A percentile compares a stretch with the other conserved stretches of the same genome.
Evolutionary conservation across 2,797 vertebrate genomes (phyloP).

Genomic region (Poeciliopsis infans): DNA sequence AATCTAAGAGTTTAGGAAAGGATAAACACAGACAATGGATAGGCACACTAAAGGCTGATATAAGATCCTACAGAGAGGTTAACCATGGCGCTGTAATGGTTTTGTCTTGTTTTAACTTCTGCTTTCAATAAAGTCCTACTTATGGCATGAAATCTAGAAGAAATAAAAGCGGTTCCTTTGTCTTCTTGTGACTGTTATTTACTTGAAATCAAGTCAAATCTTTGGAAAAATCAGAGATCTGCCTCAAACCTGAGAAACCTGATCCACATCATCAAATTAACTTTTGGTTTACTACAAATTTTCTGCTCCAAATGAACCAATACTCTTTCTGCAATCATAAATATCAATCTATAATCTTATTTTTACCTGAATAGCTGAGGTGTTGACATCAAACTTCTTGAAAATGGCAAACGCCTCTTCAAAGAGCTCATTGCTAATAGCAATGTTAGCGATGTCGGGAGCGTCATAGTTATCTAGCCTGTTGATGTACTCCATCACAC

Average conservation of each 20-base stretch:
- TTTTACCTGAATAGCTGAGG: slow-evolving; percentile 94
- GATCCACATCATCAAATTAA: background rate
- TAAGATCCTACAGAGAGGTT: background rate
- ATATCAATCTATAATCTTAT: background rate
- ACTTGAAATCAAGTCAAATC: background rate
- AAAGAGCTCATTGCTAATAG: slow-evolving; percentile 97
- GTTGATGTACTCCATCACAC: slow-evolving; percentile 99
- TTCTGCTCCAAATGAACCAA: background rate
- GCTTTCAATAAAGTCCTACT: background rate
- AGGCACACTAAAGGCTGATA: background rate
- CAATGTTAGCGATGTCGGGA: slow-evolving; percentile 98
- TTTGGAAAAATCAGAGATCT: background rate
- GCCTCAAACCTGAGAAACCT: background rate
- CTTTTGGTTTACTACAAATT: background rate
- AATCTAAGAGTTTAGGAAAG: background rate
- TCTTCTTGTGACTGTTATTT: background rate
- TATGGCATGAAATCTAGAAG: background rate
- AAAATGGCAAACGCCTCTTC: slow-evolving; percentile 99
- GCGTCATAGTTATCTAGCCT: slow-evolving; percentile 98
- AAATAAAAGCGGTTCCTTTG: background rate
- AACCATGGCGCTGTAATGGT: background rate
- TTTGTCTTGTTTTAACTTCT: background rate
- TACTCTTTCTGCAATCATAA: background rate
- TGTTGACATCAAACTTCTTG: slow-evolving; percentile 98
- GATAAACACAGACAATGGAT: background rate